Base-by-base conservation (phyloP, 2,113 vertebrate genomes). In the Saccopteryx bilineata region DNA sequence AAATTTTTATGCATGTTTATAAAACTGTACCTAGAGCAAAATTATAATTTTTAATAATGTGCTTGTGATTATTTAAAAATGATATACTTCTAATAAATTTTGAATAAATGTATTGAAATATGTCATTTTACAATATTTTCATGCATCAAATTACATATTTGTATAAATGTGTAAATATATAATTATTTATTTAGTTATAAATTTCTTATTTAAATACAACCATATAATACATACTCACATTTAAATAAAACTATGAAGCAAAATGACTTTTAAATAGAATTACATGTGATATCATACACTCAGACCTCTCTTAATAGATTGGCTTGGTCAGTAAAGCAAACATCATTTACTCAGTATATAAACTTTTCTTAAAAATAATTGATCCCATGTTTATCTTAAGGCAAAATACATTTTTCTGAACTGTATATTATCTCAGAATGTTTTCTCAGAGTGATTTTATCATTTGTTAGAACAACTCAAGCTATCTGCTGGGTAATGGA, bases 261-360 rank as follows among this genome's bases (percentile, higher is more conserved):
- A 86, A 93, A 78, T 18, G 85, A n/a, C 2, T 78, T 31, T 92
- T 24, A 63, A 95, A 81, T 72, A 86, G n/a, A 5, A 61, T 15
- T 83, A 0, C 81, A 10, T 75, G 26, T 87, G 26, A 63, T 69
- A 17, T 68, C 60, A 87, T 82, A 48, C 3, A 65, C 33, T 69
- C 14, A 76, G 18, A 72, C 76, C 28, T 78, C 48, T 63, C 13
- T 61, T 63, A 96, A 69, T 5, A 76, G 18, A 17, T 65, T 78
- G 7, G 5, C 28, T 71, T 56, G 50, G 21, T 63, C 48, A 72
- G 0, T 68, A 58, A 87, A 65, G 50, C 18, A 76, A 56, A n/a
- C 18, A 63, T 60, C 56, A 48, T 60, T 81, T 52, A 87, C 39
- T 93, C 31, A 78, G 5, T 52, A 31, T 46, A 8, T 60, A 75